Evolutionary conservation across 2,888 invertebrate species (phyloP).

Genomic region (Coelopa pilipes): DNA sequence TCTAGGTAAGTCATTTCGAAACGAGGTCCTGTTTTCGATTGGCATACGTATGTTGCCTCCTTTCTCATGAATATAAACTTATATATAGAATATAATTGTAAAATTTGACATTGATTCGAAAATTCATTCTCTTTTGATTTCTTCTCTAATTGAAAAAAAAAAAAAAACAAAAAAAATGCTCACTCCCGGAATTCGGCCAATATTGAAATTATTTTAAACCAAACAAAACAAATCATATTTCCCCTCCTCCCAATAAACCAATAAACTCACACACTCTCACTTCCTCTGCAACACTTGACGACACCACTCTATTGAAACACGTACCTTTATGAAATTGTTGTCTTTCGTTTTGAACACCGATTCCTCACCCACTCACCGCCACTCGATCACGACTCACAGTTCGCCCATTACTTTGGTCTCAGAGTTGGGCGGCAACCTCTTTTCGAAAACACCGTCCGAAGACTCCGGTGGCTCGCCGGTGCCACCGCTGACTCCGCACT

Average conservation of each 20-base stretch:
- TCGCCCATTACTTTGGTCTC: slow-evolving; percentile 93
- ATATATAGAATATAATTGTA: neutral
- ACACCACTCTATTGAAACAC: slow-evolving; percentile 27
- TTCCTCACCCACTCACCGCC: slow-evolving; percentile 14
- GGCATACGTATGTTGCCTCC: too few species aligned
- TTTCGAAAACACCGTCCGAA: slow-evolving; percentile 93
- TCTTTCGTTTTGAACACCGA: slow-evolving; percentile 39
- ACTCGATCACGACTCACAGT: slow-evolving; percentile 67
- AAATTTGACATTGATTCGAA: slow-evolving; percentile 41
- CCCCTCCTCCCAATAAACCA: neutral
- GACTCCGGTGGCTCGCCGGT: slow-evolving; percentile 78
- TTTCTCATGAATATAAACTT: neutral
- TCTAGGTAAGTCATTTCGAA: slow-evolving; percentile 77
- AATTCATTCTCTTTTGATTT: slow-evolving; percentile 43
- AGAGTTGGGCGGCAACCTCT: slow-evolving; percentile 94
- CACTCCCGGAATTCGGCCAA: slow-evolving; percentile 58
- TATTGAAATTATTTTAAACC: slow-evolving; percentile 31
- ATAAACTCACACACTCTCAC: slow-evolving; percentile 12
- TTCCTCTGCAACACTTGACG: neutral
- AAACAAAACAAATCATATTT: slow-evolving; percentile 27
- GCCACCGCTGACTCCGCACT: slow-evolving; percentile 74
- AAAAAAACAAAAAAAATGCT: slow-evolving; percentile 39
- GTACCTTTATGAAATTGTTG: slow-evolving; percentile 26
- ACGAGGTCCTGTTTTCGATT: too few species aligned
- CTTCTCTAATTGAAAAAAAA: slow-evolving; percentile 21